A percentile compares a stretch with the other conserved stretches of the same genome.
Conservation (phyloP, 1,140 invertebrate species). For the Lucilia sericata region DNA sequence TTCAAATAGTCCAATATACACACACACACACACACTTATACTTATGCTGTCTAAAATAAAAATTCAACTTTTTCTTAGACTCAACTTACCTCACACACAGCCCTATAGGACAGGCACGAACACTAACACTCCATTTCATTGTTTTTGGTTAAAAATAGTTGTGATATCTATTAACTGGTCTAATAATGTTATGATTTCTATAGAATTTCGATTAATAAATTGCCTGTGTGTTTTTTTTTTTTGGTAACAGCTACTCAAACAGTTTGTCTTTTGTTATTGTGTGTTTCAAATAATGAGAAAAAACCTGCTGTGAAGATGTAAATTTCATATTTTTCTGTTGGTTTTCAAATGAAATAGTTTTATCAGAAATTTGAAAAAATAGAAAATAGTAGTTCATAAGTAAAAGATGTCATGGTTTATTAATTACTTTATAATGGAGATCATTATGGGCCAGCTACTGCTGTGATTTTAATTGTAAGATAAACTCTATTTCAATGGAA, state of each 20-base stretch:
- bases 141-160: background rate
- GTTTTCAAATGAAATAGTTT: constrained; percentile 22
- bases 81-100: background rate
- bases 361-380: background rate
- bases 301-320: constrained; percentile 33
- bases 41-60: background rate
- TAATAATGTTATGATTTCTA: constrained; percentile 41
- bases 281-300: background rate
- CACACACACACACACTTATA: too few relatives aligned
- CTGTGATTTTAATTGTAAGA: constrained; percentile 20
- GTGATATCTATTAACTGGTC: constrained; percentile 42
- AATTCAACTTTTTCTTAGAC: background rate
- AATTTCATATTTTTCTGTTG: constrained; percentile 28
- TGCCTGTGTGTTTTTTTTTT: background rate
- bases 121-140: too few relatives aligned
- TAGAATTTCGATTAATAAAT: constrained; percentile 25
- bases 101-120: background rate
- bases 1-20: background rate
- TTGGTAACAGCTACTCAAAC: constrained; percentile 25
- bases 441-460: constrained; percentile 40
- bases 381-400: constrained; percentile 13
- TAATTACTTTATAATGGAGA: constrained; percentile 42
- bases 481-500: constrained; percentile 30
- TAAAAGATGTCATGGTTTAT: constrained; percentile 40
- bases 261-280: constrained; percentile 14